A percentile compares a stretch with the other conserved stretches of the same genome.
These are phyloP conservation scores for Chromis chromis DNA, from an alignment of 2,797 vertebrate genomes.

Conservation along the genomic window DNA sequence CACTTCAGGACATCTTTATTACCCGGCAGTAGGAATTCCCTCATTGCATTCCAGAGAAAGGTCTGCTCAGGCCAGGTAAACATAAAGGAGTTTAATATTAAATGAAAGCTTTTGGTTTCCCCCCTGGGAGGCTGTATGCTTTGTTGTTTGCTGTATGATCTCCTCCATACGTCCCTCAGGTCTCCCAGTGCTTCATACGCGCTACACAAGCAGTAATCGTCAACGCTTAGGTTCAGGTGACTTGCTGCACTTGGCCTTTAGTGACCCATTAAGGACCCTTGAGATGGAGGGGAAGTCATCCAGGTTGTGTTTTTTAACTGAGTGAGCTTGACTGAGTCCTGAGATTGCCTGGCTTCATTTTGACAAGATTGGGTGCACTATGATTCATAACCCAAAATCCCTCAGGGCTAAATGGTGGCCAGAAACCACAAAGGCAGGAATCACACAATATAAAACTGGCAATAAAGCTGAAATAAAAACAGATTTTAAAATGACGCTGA, in stretches of 20 bases:
- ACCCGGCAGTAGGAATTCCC: slow-evolving; percentile 1
- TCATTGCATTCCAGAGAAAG: not conserved
- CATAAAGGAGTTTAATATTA: slow-evolving; percentile 53
- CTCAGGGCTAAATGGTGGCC: slow-evolving; percentile 16
- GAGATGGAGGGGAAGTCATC: slow-evolving; percentile 36
- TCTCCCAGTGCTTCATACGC: slow-evolving; percentile 17
- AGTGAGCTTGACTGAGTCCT: slow-evolving; percentile 30
- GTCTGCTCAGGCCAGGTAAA: slow-evolving; percentile 26
- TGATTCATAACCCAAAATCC: slow-evolving; percentile 39
- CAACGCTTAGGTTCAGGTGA: slow-evolving; percentile 63
- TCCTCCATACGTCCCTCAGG: slow-evolving; percentile 29
- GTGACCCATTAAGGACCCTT: slow-evolving; percentile 53
- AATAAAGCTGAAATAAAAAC: slow-evolving; percentile 13
- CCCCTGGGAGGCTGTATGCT: slow-evolving; percentile 24
- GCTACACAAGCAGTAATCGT: slow-evolving; percentile 59
- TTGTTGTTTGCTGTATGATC: slow-evolving; percentile 45
- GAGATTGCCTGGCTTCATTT: slow-evolving; percentile 36
- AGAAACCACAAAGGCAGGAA: slow-evolving; percentile 36
- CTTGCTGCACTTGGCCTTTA: slow-evolving; percentile 70
- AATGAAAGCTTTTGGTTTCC: slow-evolving; percentile 31
- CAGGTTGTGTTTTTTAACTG: slow-evolving; percentile 19
- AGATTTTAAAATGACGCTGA: slow-evolving; percentile 16
- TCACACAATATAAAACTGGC: slow-evolving; percentile 1
- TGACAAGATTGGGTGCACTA: slow-evolving; percentile 14
- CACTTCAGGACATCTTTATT: slow-evolving; percentile 18